phyloP scores from a whole-genome alignment of 2,797 vertebrate species.

The Coreius guichenoti region DNA sequence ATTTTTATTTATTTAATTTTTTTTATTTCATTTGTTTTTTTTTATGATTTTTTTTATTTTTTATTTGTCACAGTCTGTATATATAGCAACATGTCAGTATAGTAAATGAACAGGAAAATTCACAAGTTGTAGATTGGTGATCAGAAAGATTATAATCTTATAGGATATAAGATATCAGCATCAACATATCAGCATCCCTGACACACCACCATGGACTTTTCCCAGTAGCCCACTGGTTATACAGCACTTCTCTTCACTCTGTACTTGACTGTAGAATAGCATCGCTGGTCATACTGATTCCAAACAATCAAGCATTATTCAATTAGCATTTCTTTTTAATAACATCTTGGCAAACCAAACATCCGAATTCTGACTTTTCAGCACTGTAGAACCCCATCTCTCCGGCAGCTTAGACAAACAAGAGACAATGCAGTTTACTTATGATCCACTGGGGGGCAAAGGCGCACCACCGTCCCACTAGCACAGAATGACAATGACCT shows the following conservation, averaged over 20 bases:
- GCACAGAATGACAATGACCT: slow-evolving; percentile 76
- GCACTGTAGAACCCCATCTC: not conserved
- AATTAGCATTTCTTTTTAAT: not conserved
- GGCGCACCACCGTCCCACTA: slow-evolving; percentile 75
- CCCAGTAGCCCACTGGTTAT: not conserved
- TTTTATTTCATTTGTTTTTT: too few relatives aligned
- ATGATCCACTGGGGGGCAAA: slow-evolving; percentile 83
- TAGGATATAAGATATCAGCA: not conserved
- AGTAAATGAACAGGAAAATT: not conserved
- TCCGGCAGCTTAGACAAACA: not conserved
- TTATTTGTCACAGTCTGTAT: not conserved
- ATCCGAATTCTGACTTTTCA: slow-evolving; percentile 18
- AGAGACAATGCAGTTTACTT: slow-evolving; percentile 62
- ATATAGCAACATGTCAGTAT: not conserved
- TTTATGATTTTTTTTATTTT: too few relatives aligned
- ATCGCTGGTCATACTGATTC: not conserved
- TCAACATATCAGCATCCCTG: slow-evolving; percentile 6
- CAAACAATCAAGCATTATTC: slow-evolving; percentile 33
- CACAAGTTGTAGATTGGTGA: not conserved
- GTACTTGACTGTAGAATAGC: slow-evolving; percentile 4
- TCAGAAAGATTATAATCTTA: not conserved
- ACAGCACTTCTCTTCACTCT: not conserved
- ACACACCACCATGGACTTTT: not conserved
- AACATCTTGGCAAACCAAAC: not conserved
- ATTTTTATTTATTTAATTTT: too few relatives aligned